Evolutionary conservation across 2,888 invertebrate species (phyloP).

Genomic region (Taenaris catops): DNA sequence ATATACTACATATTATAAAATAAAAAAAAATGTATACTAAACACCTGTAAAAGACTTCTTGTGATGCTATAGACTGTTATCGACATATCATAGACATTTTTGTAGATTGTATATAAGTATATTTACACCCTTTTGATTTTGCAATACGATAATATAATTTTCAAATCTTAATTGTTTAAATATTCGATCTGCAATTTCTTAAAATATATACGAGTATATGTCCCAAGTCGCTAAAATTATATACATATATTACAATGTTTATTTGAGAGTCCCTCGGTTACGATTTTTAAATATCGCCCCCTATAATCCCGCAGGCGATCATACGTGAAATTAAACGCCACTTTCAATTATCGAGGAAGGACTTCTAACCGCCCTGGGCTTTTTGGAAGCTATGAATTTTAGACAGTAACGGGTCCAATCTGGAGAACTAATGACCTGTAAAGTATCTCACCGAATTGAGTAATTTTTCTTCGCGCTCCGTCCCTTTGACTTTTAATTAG

Average conservation of each 20-base stretch:
- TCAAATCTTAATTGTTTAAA: no score
- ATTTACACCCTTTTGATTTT: no score
- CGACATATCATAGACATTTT: no score
- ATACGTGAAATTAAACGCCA: conserved; percentile 47
- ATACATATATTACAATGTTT: neutral
- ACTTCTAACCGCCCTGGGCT: conserved; percentile 27
- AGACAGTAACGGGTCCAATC: conserved; percentile 53
- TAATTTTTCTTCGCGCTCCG: conserved; percentile 47
- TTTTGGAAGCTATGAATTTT: conserved; percentile 53
- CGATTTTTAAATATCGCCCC: conserved; percentile 22
- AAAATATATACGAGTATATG: neutral
- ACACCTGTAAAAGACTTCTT: no score
- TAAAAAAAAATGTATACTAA: no score
- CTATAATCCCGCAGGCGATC: conserved; percentile 32
- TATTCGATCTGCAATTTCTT: no score
- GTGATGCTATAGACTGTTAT: no score
- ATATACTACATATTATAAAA: no score
- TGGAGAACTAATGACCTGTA: conserved; percentile 68
- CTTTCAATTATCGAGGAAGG: conserved; percentile 42
- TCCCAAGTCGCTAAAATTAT: neutral
- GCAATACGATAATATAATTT: no score
- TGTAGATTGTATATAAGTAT: no score
- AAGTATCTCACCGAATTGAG: conserved; percentile 65
- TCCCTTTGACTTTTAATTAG: conserved; percentile 31
- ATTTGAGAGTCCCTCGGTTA: conserved; percentile 4